Evolutionary conservation across 2,797 vertebrate species (phyloP), one percentile per base, ranked within the genome.

Genomic region (Syndactyla subalaris): DNA sequence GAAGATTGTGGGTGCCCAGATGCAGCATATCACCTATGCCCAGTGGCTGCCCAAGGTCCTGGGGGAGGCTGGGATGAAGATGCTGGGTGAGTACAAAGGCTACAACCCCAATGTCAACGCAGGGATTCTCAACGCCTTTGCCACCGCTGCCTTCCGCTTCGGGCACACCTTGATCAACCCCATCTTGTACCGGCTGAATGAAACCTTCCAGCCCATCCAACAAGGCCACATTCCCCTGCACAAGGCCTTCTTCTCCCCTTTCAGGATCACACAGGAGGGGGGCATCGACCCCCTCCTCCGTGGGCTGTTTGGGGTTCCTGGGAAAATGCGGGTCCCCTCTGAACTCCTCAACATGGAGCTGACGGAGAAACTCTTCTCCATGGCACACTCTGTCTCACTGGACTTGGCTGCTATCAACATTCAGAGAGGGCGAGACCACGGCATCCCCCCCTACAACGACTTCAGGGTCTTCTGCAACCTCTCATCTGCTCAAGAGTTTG

Each of bases 401-500:
- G 98, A 98, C 92, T 94, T 98, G 85, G 98, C 98, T 0, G 97
- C 98, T 66, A 98, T 98, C 92, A 98, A 98, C 79, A 98, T 98
- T 93, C 98, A 98, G 75, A 93, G 98, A n/a, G 98, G 98, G 4
- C 71, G 98, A 48, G 98, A 98, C 72, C 98, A 98, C 0, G 98
- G 98, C 65, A 98, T 98, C 84, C 98, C 98, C 32, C 97, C 98
- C 12, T 98, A 98, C 89, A 98, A 98, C 0, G 97, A 98, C 94
- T 98, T 97, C 96, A 96, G 98, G 57, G 96, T 98, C 73, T 98
- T 97, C 96, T 98, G 98, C 93, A 98, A 98, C 68, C 97, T 98
- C 63, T 97, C 97, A 1, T 97, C 97, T 21, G 97, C 88, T 0
- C 97, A 97, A 73, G 97, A 97, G 41, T 98, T 98, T n/a, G 98